These are phyloP conservation scores for Pedionomus torquatus DNA, from an alignment of 2,113 vertebrate species.

Conservation along the genomic window DNA sequence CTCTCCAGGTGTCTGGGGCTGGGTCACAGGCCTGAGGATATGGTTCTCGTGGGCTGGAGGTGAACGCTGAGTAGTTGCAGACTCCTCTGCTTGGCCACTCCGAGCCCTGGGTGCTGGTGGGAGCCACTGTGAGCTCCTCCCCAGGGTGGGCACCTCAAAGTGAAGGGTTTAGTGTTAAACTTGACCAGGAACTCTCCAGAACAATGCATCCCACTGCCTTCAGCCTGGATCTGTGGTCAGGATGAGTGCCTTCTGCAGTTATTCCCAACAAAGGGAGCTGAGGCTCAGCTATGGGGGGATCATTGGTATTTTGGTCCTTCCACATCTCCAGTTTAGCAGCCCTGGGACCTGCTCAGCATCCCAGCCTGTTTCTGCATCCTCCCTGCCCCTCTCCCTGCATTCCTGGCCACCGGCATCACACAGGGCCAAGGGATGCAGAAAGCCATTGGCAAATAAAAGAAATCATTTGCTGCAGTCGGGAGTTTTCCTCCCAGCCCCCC, in stretches of 20 bases:
- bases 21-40: background rate
- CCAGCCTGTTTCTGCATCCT: background rate
- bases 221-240: background rate
- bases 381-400: background rate
- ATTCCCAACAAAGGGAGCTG: background rate
- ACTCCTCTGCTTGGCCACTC: accelerated
- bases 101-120: background rate
- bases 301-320: background rate
- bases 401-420: accelerated
- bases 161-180: background rate
- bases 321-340: background rate
- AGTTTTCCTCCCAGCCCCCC: background rate
- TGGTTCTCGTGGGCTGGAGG: background rate
- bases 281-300: accelerated
- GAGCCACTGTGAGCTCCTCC: background rate
- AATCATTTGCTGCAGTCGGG: accelerated
- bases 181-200: background rate
- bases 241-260: background rate
- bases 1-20: background rate
- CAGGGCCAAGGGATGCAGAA: background rate
- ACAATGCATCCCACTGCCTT: background rate
- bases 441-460: background rate
- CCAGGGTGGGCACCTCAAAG: background rate
- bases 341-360: background rate
- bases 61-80: background rate